Base-by-base conservation (phyloP, 1,140 invertebrate species). In the Drosophila kohkoa region DNA sequence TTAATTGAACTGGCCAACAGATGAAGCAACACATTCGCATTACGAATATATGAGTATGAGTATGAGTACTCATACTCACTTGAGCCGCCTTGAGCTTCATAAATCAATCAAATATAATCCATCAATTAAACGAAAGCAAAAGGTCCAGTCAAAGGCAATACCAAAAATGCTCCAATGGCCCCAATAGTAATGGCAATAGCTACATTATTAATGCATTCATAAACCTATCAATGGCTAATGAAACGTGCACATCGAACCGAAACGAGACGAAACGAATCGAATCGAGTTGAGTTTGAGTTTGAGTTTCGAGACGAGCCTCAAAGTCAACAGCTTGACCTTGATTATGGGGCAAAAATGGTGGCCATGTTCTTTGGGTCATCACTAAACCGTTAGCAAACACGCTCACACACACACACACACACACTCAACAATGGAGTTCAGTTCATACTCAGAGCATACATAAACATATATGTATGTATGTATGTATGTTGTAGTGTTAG, bases 71-170 rank as follows among this genome's bases (percentile, higher is more conserved):
- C n/a, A 3, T 25, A 54, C 41, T 13, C n/a, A 5, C n/a, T 13
- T 7, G 5, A 3, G 5, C 41, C 57, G 30, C 25, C 35, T 41
- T 59, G 38, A 54, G 78, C 58, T 74, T 63, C 63, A 79, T 74
- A 74, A 78, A 75, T 70, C 66, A 68, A 74, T 74, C 62, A 63
- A 30, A 38, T 6, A 16, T 43, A 75, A 71, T 58, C 78, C 65
- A 86, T 86, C 82, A 86, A 86, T 86, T 86, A 81, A 77, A 67
- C n/a, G 74, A 63, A 76, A 46, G 5, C 16, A 13, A 57, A 45
- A 8, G 28, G 8, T 3, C 20, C 32, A 32, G 8, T n/a, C n/a
- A 1, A n/a, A 13, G 32, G 11, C 59, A 48, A 62, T 28, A 8
- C 3, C 5, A 13, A 8, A 13, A 8, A 20, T 32, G 7, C n/a